A percentile compares a stretch with the other conserved stretches of the same genome.
Evolutionary conservation across 2,888 invertebrate species (phyloP).

Genomic region (Drosophila paramelanica): DNA sequence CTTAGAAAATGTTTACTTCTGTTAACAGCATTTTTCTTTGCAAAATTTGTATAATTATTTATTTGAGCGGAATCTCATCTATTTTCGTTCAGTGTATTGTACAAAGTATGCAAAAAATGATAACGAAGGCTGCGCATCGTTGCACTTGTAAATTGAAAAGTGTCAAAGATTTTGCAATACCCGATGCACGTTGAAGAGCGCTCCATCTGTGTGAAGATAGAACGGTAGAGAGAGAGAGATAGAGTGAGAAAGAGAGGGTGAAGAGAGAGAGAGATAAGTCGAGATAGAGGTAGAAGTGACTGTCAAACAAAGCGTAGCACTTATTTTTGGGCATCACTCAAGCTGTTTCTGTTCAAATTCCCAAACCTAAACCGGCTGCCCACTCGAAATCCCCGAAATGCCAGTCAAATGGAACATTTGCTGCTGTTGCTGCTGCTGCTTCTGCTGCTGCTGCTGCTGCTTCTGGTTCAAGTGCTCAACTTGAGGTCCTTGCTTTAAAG

Average conservation of each 20-base stretch:
- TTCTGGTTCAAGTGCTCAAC: constrained; percentile 22
- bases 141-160: constrained; percentile 60
- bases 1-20: too few relatives aligned
- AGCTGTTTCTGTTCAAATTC: constrained; percentile 3
- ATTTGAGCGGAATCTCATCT: background rate
- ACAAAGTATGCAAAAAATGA: constrained; percentile 20
- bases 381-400: constrained; percentile 19
- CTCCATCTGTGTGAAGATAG: background rate
- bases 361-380: constrained; percentile 10
- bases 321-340: constrained; percentile 24
- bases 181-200: constrained; percentile 40
- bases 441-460: constrained; percentile 1
- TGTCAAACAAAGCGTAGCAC: constrained; percentile 19
- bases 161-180: constrained; percentile 54
- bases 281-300: background rate
- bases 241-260: background rate
- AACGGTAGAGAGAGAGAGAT: background rate
- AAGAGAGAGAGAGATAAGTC: background rate
- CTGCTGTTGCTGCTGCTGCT: constrained; percentile 9
- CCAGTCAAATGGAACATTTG: constrained; percentile 21
- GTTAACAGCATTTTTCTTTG: too few relatives aligned
- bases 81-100: constrained; percentile 32
- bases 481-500: constrained; percentile 27
- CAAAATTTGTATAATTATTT: too few relatives aligned
- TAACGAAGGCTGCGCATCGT: constrained; percentile 39